These are phyloP conservation scores for Anthopleura sola DNA, from an alignment of 64 coral and sea anemone species.

Conservation along the genomic window DNA sequence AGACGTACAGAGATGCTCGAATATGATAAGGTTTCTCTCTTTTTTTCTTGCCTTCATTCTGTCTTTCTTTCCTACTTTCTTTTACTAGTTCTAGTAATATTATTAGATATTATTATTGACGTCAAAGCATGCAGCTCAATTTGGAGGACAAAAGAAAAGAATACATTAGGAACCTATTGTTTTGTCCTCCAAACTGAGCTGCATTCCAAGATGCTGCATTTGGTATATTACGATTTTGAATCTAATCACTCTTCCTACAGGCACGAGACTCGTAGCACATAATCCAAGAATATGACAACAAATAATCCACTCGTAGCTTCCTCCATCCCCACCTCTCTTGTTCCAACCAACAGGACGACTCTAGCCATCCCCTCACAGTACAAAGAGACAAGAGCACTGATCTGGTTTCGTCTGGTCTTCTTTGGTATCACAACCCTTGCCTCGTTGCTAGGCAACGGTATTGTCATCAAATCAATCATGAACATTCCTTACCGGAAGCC, in stretches of 20 bases:
- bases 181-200: too few species aligned
- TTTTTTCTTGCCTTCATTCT: too few species aligned
- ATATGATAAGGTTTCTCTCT: too few species aligned
- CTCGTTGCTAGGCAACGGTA: slow-evolving; percentile 46
- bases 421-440: slow-evolving; percentile 23
- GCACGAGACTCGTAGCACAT: not conserved
- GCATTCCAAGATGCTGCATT: too few species aligned
- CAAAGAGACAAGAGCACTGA: slow-evolving; percentile 15
- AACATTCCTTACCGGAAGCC: slow-evolving; percentile 33
- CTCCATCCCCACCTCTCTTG: not conserved
- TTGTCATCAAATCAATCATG: slow-evolving; percentile 45
- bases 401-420: slow-evolving; percentile 21
- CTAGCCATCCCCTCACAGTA: slow-evolving; percentile 1
- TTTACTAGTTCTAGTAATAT: too few species aligned
- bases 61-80: too few species aligned
- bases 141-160: too few species aligned
- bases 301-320: not conserved
- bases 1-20: too few species aligned
- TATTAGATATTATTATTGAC: too few species aligned
- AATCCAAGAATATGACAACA: not conserved
- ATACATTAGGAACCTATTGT: too few species aligned
- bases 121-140: too few species aligned
- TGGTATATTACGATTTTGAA: too few species aligned
- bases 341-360: not conserved
- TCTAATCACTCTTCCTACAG: not conserved